Base-by-base conservation (phyloP, 2,888 invertebrate genomes). In the Helobdella robusta region DNA sequence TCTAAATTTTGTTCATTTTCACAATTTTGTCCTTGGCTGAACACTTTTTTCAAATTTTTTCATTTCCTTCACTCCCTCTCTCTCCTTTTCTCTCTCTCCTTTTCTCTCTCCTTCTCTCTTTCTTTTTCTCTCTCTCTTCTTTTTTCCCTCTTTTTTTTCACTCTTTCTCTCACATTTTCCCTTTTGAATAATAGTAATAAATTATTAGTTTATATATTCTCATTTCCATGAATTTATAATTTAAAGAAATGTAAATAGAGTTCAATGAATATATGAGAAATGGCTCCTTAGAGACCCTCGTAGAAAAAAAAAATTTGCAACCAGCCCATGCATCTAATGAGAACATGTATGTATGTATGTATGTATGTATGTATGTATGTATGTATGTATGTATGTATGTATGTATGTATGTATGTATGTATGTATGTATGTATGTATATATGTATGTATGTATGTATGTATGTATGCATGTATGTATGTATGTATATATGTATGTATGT, bases 401-500 rank as follows among this genome's bases (percentile, higher is more conserved):
- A 50, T 60, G 59, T 59, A 60, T 50, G 65, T 40, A 46, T 59
- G 61, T 50, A 23, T 61, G 54, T 50, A 40, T 61, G 60, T 48
- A 35, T 61, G 63, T 6, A 58, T 58, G 58, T 44, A 48, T 58
- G 58, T 54, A 48, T 63, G 56, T 56, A 35, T 63, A 46, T 63
- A 32, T 63, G 58, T 56, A 48, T 66, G 63, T 63, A 48, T 63
- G 63, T 54, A 58, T 63, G 56, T 62, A 28, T 66, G n/a, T n/a
- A n/a, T n/a, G n/a, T n/a, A n/a, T n/a, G n/a, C n/a, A n/a, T n/a
- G n/a, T n/a, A n/a, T n/a, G n/a, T n/a, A n/a, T n/a, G n/a, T n/a
- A n/a, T n/a, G n/a, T n/a, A n/a, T n/a, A n/a, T n/a, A n/a, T n/a
- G n/a, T n/a, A n/a, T n/a, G 40, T 66, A 20, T 62, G 52, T 54